phyloP scores from a whole-genome alignment of 2,888 invertebrate genomes.

The Rhagonycha lutea region DNA sequence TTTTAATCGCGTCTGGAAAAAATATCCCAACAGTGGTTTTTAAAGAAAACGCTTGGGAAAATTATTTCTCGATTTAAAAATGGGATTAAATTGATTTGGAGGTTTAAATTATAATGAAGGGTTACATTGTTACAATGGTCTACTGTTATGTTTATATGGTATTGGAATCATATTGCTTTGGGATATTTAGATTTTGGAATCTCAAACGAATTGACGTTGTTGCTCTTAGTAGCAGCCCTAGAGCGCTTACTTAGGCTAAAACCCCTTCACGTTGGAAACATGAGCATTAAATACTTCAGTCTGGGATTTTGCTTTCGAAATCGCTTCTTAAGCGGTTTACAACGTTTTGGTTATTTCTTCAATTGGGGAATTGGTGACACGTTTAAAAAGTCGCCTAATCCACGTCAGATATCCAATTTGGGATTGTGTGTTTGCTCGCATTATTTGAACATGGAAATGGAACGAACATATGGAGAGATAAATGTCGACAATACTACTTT shows the following conservation, averaged over 20 bases:
- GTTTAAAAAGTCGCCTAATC: neutral
- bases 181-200: conserved; percentile 50
- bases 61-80: neutral
- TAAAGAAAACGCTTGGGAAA: neutral
- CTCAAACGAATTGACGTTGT: conserved; percentile 48
- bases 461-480: conserved; percentile 30
- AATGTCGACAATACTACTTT: conserved; percentile 6
- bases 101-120: neutral
- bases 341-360: conserved; percentile 20
- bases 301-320: conserved; percentile 21
- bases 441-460: conserved; percentile 26
- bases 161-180: conserved; percentile 48
- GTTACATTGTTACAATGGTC: conserved; percentile 7
- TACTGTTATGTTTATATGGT: conserved; percentile 33
- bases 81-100: neutral
- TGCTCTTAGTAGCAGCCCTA: conserved; percentile 47
- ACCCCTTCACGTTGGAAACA: conserved; percentile 39
- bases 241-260: conserved; percentile 44
- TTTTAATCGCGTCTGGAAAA: neutral
- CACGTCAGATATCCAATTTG: neutral
- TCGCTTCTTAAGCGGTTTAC: conserved; percentile 30
- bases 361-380: neutral
- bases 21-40: neutral
- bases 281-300: conserved; percentile 49
- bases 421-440: neutral